Evolutionary conservation across 2,888 invertebrate species (phyloP).

Genomic region (Strigamia maritima): DNA sequence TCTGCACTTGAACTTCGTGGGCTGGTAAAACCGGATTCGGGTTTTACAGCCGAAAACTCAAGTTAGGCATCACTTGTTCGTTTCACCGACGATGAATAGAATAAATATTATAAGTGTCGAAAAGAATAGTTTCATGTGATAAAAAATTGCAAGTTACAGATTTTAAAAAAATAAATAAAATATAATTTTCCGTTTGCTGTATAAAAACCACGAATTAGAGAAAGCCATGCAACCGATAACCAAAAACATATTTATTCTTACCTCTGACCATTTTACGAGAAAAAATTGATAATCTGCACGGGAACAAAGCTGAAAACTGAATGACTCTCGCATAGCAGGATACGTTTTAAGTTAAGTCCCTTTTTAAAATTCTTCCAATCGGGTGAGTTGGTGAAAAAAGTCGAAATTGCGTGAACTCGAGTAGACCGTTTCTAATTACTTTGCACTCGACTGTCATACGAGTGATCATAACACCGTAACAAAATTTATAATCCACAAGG

Average conservation of each 20-base stretch:
- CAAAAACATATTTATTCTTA: background rate
- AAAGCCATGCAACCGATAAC: no score
- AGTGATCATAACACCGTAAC: background rate
- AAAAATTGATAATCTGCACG: background rate
- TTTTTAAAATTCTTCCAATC: background rate
- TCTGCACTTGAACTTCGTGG: background rate
- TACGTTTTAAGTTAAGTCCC: background rate
- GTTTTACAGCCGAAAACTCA: no score
- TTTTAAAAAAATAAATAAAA: no score
- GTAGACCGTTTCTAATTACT: constrained; percentile 7
- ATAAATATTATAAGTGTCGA: no score
- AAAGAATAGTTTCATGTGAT: no score
- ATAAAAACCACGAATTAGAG: background rate
- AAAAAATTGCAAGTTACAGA: no score
- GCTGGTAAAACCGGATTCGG: background rate
- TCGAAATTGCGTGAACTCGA: background rate
- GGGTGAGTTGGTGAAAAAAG: background rate
- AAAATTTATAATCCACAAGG: background rate
- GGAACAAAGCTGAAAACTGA: background rate
- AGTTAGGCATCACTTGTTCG: no score
- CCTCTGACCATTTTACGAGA: background rate
- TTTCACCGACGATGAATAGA: no score
- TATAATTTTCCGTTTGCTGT: no score
- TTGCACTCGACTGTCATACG: constrained; percentile 8
- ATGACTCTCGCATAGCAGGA: background rate